Base-by-base conservation (phyloP, 1,140 invertebrate species). In the Tribolium castaneum region DNA sequence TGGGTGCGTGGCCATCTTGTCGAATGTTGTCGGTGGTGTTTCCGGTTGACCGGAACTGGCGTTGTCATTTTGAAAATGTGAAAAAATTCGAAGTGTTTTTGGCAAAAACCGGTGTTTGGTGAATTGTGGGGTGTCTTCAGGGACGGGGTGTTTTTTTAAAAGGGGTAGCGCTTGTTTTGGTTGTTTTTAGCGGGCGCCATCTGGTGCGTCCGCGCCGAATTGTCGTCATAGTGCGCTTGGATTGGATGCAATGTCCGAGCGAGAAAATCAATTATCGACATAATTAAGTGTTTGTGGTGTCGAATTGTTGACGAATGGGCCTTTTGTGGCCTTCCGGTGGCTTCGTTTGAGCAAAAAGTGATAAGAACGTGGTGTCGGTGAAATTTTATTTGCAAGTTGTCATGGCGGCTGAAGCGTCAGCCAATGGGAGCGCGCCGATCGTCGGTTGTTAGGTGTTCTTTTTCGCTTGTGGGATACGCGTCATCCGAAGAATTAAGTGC, bases 401-500 rank as follows among this genome's bases (percentile, higher is more conserved):
- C 89, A 91, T 91, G 90, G 90, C 90, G 89, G 90, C 87, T 85
- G 87, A 83, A 78, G 84, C 84, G 87, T 89, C 86, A 86, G 89
- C 90, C 90, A 91, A 91, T 91, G 86, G 87, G 87, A 89, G 86
- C 86, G 87, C 86, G 87, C 87, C 87, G 89, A 89, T 86, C 82
- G 86, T 88, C 86, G 87, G 87, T 89, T 88, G 87, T 88, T 88
- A 87, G 82, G 78, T 83, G 81, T 86, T 83, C 81, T 83, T 85
- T 86, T 85, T 86, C 83, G 83, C 83, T 84, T 88, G 50, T 79
- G 88, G 87, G 87, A 87, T 89, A 90, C 89, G 90, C 90, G 90
- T 91, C 90, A 90, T 88, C 89, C 86, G 85, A 86, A 85, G 59
- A 86, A 89, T 89, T 90, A 88, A 87, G 87, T 88, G 88, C 86